A percentile compares a stretch with the other conserved stretches of the same genome.
phyloP scores from a whole-genome alignment of 2,797 vertebrate genomes.

The Echiichthys vipera region DNA sequence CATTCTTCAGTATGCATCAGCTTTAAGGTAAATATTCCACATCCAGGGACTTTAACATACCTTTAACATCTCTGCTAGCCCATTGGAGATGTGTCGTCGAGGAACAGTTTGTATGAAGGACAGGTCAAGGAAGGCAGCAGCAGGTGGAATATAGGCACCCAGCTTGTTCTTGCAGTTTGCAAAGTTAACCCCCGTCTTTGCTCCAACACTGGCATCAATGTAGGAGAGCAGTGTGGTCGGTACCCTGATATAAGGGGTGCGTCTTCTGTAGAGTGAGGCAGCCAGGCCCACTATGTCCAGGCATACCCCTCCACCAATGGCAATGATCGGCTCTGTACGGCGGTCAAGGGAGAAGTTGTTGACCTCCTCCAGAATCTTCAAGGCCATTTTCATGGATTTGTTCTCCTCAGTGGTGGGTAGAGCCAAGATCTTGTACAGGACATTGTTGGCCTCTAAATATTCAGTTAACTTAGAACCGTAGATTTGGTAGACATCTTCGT shows the following conservation, averaged over 20 bases:
- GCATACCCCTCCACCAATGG: slow-evolving; percentile 87
- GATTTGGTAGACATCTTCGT: slow-evolving; percentile 83
- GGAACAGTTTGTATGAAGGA: slow-evolving; percentile 86
- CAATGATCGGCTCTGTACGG: slow-evolving; percentile 87
- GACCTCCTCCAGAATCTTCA: slow-evolving; percentile 86
- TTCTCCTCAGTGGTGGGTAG: slow-evolving; percentile 87
- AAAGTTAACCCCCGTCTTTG: slow-evolving; percentile 89
- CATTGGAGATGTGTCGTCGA: slow-evolving; percentile 86
- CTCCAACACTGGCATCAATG: slow-evolving; percentile 87
- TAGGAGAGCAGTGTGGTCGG: slow-evolving; percentile 89
- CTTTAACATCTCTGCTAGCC: slow-evolving; percentile 89
- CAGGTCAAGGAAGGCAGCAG: slow-evolving; percentile 85
- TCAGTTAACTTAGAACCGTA: slow-evolving; percentile 82
- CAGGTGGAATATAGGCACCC: slow-evolving; percentile 85
- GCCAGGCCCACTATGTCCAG: slow-evolving; percentile 88
- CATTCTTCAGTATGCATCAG: background rate
- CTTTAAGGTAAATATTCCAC: background rate
- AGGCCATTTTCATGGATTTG: slow-evolving; percentile 87
- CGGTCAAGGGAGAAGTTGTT: slow-evolving; percentile 86
- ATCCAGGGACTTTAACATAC: slow-evolving; percentile 53
- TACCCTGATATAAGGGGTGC: slow-evolving; percentile 88
- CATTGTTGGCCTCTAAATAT: slow-evolving; percentile 83
- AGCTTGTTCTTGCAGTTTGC: slow-evolving; percentile 90
- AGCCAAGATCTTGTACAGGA: slow-evolving; percentile 82
- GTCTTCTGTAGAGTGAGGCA: slow-evolving; percentile 85